phyloP scores from a whole-genome alignment of 1,140 invertebrate genomes.

The Dysdera silvatica region DNA sequence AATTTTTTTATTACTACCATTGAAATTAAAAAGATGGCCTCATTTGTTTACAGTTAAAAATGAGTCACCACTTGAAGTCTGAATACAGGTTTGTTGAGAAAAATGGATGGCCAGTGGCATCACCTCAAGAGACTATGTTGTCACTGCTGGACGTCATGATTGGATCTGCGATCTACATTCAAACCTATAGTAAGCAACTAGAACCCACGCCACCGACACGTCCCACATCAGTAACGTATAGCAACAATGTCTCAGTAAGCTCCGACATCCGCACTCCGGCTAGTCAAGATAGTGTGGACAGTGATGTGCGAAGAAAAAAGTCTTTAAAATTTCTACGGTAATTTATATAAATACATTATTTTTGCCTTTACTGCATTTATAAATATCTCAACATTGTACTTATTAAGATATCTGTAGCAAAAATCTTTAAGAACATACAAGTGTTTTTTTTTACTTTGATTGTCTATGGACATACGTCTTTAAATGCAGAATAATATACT shows the following conservation, averaged over 20 bases:
- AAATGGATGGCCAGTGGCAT: slow-evolving; percentile 43
- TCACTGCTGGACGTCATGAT: slow-evolving; percentile 39
- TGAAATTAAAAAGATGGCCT: too few relatives aligned
- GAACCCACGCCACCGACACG: not conserved
- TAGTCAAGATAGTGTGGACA: not conserved
- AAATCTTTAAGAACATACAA: too few relatives aligned
- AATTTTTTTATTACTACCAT: too few relatives aligned
- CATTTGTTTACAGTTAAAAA: slow-evolving; percentile 26
- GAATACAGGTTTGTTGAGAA: slow-evolving; percentile 39
- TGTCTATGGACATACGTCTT: too few relatives aligned
- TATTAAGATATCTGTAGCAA: not conserved
- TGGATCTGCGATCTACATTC: slow-evolving; percentile 32
- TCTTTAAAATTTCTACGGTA: slow-evolving; percentile 17
- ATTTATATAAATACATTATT: too few relatives aligned
- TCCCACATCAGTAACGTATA: not conserved
- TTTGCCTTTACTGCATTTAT: not conserved
- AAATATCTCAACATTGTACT: not conserved
- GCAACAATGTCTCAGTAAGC: not conserved
- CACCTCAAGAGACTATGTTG: slow-evolving; percentile 37
- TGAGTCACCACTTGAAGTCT: slow-evolving; percentile 13
- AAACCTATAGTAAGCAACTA: not conserved
- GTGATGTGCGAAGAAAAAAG: slow-evolving; percentile 7
- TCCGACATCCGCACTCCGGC: not conserved
- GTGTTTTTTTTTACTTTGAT: too few relatives aligned
- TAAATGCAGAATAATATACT: too few relatives aligned